These are phyloP conservation scores for Nematolebias whitei DNA, from an alignment of 2,113 vertebrate species.

Conservation along the genomic window DNA sequence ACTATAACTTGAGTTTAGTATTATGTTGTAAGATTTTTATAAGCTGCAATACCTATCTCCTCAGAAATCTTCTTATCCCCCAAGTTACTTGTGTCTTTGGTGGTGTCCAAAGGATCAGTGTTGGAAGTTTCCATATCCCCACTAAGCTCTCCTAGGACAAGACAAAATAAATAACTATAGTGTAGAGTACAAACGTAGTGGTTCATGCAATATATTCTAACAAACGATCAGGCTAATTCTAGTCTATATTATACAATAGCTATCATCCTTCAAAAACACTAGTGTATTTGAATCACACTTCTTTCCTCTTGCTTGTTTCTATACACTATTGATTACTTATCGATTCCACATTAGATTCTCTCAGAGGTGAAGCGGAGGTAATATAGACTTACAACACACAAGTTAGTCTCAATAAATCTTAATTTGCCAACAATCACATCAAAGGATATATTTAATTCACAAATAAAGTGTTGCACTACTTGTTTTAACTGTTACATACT, in stretches of 20 bases:
- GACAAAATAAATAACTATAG: slow-evolving; percentile 40
- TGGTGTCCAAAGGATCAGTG: slow-evolving; percentile 85
- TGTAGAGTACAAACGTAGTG: slow-evolving; percentile 41
- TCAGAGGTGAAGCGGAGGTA: slow-evolving; percentile 75
- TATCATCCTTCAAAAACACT: slow-evolving; percentile 52
- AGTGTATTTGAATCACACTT: slow-evolving; percentile 66
- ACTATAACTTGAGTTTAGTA: not conserved
- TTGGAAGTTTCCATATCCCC: slow-evolving; percentile 88
- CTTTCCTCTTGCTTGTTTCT: slow-evolving; percentile 61
- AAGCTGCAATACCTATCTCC: slow-evolving; percentile 80
- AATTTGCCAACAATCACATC: slow-evolving; percentile 54
- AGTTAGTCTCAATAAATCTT: slow-evolving; percentile 64
- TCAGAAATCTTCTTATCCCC: slow-evolving; percentile 82
- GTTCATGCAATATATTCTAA: slow-evolving; percentile 28
- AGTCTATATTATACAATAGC: slow-evolving; percentile 46
- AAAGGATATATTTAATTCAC: slow-evolving; percentile 38
- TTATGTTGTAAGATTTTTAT: not conserved
- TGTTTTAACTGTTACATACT: slow-evolving; percentile 30
- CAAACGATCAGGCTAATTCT: slow-evolving; percentile 39
- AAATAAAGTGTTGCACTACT: slow-evolving; percentile 32
- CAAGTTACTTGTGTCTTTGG: slow-evolving; percentile 85
- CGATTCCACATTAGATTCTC: slow-evolving; percentile 82
- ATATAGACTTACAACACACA: slow-evolving; percentile 72
- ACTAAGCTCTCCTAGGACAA: slow-evolving; percentile 83
- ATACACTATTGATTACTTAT: slow-evolving; percentile 78